phyloP scores from a whole-genome alignment of 2,888 invertebrate genomes.

The Pachydiplax longipennis region DNA sequence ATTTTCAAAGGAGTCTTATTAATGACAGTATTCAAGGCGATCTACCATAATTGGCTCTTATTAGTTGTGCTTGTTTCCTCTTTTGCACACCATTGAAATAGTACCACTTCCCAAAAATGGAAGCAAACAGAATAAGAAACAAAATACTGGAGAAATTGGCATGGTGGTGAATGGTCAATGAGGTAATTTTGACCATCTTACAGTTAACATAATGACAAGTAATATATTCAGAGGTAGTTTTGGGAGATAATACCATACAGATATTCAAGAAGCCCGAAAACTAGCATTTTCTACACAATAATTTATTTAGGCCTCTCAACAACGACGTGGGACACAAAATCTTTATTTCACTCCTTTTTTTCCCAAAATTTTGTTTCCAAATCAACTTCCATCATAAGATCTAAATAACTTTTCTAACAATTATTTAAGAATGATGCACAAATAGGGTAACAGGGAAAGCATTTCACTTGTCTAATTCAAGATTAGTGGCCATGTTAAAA shows the following conservation, averaged over 20 bases:
- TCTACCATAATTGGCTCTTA: background rate
- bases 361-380: slow-evolving; percentile 18
- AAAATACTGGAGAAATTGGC: background rate
- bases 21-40: background rate
- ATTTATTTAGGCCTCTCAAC: slow-evolving; percentile 40
- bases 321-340: slow-evolving; percentile 1
- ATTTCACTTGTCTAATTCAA: background rate
- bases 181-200: background rate
- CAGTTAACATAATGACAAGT: background rate
- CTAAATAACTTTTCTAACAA: slow-evolving; percentile 24
- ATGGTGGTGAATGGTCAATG: background rate
- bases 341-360: background rate
- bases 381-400: slow-evolving; percentile 7
- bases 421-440: slow-evolving; percentile 24
- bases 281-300: slow-evolving; percentile 33
- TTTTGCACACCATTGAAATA: background rate
- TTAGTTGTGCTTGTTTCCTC: background rate
- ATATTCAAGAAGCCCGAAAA: slow-evolving; percentile 40
- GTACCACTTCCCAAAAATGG: background rate
- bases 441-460: slow-evolving; percentile 26
- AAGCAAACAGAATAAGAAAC: background rate
- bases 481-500: slow-evolving; percentile 3
- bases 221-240: slow-evolving; percentile 28
- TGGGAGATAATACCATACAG: slow-evolving; percentile 29
- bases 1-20: background rate